Evolutionary conservation across 2,113 vertebrate species (phyloP).

Genomic region (Ranitomeya variabilis): DNA sequence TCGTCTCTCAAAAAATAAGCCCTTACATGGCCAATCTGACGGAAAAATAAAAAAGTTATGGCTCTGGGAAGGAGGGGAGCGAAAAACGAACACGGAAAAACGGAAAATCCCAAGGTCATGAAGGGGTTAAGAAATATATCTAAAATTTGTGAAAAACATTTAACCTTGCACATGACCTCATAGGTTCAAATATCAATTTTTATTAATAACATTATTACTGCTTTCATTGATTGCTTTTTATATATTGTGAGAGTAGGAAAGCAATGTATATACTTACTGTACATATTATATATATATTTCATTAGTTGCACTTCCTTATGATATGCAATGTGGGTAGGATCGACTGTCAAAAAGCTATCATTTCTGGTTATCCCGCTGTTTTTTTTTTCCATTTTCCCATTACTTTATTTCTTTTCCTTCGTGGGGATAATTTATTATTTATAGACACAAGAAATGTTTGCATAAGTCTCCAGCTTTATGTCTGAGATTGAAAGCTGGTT

Average conservation of each 20-base stretch:
- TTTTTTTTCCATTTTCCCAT: slow-evolving; percentile 33
- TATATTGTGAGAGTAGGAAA: background rate
- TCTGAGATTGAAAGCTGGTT: slow-evolving; percentile 45
- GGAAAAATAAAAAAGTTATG: no score
- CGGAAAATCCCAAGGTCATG: no score
- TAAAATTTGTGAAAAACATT: no score
- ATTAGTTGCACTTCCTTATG: slow-evolving; percentile 36
- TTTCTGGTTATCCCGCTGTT: slow-evolving; percentile 52
- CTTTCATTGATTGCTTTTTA: background rate
- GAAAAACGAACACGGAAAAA: no score
- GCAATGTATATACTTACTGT: background rate
- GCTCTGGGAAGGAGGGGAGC: no score
- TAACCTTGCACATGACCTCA: background rate
- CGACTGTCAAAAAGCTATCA: slow-evolving; percentile 52
- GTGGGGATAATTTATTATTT: slow-evolving; percentile 57
- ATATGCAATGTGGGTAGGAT: slow-evolving; percentile 32
- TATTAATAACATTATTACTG: background rate
- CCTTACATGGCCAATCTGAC: no score
- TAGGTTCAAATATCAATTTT: background rate
- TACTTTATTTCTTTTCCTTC: slow-evolving; percentile 50
- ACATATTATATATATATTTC: background rate
- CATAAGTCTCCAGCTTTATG: slow-evolving; percentile 52
- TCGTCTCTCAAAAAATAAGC: no score
- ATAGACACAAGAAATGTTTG: slow-evolving; percentile 56
- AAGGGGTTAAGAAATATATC: no score